These are phyloP conservation scores for Megaceryle maxima DNA, from an alignment of 2,113 vertebrate species.

Conservation along the genomic window DNA sequence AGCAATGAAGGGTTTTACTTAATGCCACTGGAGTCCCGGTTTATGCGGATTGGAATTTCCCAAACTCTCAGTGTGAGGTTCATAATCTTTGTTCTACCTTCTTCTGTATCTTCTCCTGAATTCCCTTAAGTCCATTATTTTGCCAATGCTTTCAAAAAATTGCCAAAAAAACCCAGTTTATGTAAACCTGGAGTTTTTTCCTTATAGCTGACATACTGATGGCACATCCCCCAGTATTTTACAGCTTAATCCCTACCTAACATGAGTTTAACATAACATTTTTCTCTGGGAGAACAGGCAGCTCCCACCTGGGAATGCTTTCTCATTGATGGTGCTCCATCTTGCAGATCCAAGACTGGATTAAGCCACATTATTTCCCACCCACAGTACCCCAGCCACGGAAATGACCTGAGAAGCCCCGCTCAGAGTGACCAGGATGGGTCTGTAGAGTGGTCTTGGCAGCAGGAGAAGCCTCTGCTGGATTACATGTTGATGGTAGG, in stretches of 20 bases:
- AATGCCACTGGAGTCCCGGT: neutral
- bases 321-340: neutral
- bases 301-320: neutral
- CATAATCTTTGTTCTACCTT: neutral
- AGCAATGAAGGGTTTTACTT: neutral
- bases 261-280: neutral
- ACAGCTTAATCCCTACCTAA: neutral
- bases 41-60: neutral
- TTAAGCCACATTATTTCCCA: neutral
- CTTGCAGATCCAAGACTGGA: neutral
- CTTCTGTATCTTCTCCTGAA: neutral
- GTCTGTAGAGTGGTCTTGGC: neutral
- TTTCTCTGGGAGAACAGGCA: neutral
- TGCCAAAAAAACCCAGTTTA: neutral
- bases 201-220: neutral
- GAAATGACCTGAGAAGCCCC: neutral
- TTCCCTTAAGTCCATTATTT: neutral
- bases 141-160: neutral
- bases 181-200: neutral
- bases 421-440: neutral
- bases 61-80: accelerated
- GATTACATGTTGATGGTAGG: neutral
- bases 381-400: neutral
- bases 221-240: neutral
- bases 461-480: neutral